These are phyloP conservation scores for Heterodera schachtii DNA, from an alignment of 1,140 invertebrate species.

Conservation along the genomic window DNA sequence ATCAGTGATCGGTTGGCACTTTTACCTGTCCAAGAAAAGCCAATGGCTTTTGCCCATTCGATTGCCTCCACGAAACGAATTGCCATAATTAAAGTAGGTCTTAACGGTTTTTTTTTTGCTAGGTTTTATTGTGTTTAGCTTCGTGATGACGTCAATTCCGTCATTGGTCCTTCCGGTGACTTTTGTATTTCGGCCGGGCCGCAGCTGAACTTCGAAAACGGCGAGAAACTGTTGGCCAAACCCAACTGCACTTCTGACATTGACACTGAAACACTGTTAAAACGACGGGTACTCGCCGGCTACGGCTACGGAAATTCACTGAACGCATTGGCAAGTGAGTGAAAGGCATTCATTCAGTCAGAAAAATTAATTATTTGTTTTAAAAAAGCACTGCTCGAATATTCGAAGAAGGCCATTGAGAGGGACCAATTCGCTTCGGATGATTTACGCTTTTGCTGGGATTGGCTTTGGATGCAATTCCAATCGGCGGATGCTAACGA, in stretches of 20 bases:
- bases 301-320: conserved; percentile 47
- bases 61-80: conserved; percentile 11
- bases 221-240: not conserved
- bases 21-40: conserved; percentile 10
- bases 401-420: conserved; percentile 37
- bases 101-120: not conserved
- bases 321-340: conserved; percentile 29
- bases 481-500: conserved; percentile 5
- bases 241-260: conserved; percentile 9
- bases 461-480: conserved; percentile 39
- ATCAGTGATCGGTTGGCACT: conserved; percentile 20
- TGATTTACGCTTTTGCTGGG: conserved; percentile 45
- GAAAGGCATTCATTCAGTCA: not conserved
- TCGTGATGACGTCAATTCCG: conserved; percentile 7
- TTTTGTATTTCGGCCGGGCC: conserved; percentile 14
- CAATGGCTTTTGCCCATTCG: not conserved
- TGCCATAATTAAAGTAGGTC: conserved; percentile 33
- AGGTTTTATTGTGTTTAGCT: conserved; percentile 5
- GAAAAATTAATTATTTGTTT: not conserved
- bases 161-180: conserved; percentile 29
- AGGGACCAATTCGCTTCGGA: conserved; percentile 35
- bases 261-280: conserved; percentile 19
- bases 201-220: conserved; percentile 19
- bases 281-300: conserved; percentile 21
- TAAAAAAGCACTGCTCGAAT: conserved; percentile 39